Evolutionary conservation across 2,888 invertebrate genomes (phyloP).

Genomic region (Tipula lateralis): DNA sequence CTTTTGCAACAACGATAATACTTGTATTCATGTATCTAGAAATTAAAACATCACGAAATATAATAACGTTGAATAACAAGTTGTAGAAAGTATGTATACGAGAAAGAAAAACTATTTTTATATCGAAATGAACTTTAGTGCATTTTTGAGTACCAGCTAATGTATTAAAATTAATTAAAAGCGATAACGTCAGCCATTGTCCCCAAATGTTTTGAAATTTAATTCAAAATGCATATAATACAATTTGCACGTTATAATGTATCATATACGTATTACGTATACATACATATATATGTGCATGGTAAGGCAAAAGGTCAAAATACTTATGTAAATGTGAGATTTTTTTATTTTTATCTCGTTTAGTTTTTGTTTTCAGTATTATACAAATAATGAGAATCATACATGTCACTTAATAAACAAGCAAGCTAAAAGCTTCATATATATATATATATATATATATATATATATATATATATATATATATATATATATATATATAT

Average conservation of each 20-base stretch:
- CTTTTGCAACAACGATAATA: not conserved
- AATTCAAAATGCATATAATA: not conserved
- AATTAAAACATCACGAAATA: constrained; percentile 5
- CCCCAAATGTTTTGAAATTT: not conserved
- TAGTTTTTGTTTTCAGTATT: not conserved
- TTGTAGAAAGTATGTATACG: not conserved
- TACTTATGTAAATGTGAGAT: not conserved
- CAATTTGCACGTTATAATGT: too few species aligned
- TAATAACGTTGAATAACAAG: not conserved
- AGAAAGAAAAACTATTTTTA: not conserved
- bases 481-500: too few species aligned
- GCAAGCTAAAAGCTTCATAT: not conserved
- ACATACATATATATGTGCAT: not conserved
- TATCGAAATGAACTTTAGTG: not conserved
- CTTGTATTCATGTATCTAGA: not conserved
- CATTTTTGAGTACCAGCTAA: not conserved
- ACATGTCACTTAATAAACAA: not conserved
- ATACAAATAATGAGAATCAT: not conserved
- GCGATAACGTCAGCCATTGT: not conserved
- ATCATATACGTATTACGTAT: too few species aligned
- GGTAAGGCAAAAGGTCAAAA: not conserved
- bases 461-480: too few species aligned
- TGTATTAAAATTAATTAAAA: not conserved
- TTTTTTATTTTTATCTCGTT: not conserved
- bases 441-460: too few species aligned